phyloP scores from a whole-genome alignment of 2,888 invertebrate species.

The Spialia ferax region DNA sequence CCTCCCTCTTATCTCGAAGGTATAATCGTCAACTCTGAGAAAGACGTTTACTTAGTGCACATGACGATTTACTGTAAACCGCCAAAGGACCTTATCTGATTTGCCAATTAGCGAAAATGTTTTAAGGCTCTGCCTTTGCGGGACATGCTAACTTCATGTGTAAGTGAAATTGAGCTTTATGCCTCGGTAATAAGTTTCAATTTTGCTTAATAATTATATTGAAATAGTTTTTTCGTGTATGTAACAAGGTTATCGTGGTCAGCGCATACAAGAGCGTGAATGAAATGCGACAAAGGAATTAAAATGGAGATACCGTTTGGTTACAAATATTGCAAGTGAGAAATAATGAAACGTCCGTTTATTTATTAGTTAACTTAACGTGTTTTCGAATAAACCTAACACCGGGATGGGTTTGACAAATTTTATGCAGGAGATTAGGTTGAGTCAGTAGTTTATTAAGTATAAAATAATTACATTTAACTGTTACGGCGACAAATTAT shows the following conservation, averaged over 20 bases:
- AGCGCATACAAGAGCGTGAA: slow-evolving; percentile 37
- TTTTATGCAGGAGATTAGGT: neutral
- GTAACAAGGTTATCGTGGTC: neutral
- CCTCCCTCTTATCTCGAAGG: slow-evolving; percentile 49
- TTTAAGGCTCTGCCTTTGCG: slow-evolving; percentile 36
- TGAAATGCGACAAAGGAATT: slow-evolving; percentile 23
- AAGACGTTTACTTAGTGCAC: slow-evolving; percentile 42
- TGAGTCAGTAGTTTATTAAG: neutral
- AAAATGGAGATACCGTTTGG: slow-evolving; percentile 10
- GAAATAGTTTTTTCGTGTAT: neutral
- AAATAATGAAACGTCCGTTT: slow-evolving; percentile 37
- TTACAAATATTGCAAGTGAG: slow-evolving; percentile 26
- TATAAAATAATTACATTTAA: neutral
- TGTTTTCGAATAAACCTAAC: neutral
- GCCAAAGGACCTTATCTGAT: slow-evolving; percentile 50
- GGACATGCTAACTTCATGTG: neutral
- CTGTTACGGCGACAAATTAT: neutral
- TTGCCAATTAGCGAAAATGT: slow-evolving; percentile 60
- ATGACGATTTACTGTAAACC: slow-evolving; percentile 30
- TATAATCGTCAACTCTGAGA: slow-evolving; percentile 41
- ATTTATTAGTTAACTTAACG: slow-evolving; percentile 42
- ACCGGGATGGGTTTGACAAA: neutral
- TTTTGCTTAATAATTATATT: neutral
- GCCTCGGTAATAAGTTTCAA: neutral
- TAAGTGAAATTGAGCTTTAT: neutral